phyloP scores from a whole-genome alignment of 64 coral and sea anemone species.

The Montipora capricornis region DNA sequence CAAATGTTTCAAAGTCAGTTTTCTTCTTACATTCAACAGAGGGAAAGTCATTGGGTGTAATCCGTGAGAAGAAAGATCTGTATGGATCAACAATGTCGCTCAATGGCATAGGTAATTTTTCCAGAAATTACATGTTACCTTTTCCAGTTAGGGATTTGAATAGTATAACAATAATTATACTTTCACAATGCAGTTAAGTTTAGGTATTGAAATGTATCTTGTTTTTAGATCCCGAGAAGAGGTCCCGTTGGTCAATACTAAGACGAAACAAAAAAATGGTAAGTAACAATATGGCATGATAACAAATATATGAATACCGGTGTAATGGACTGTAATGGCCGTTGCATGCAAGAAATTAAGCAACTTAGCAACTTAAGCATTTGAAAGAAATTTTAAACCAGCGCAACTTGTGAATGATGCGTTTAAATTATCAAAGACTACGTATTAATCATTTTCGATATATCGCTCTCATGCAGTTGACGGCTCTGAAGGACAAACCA shows the following conservation, averaged over 20 bases:
- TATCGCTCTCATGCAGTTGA: neutral
- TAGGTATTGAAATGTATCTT: neutral
- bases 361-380: too few relatives aligned
- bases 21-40: conserved; percentile 1
- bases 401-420: too few relatives aligned
- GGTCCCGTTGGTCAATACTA: conserved; percentile 90
- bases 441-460: neutral
- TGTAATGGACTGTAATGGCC: too few relatives aligned
- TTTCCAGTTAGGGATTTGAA: neutral
- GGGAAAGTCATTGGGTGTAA: conserved; percentile 4
- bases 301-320: too few relatives aligned
- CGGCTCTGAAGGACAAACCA: conserved; percentile 12
- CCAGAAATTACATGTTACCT: too few relatives aligned
- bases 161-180: neutral
- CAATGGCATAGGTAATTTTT: conserved; percentile 85
- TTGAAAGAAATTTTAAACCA: too few relatives aligned
- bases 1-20: neutral
- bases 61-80: conserved; percentile 69
- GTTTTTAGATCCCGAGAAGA: conserved; percentile 79
- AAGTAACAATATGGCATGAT: neutral
- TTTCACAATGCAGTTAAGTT: too few relatives aligned
- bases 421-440: too few relatives aligned
- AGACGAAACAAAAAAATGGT: conserved; percentile 92
- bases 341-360: too few relatives aligned
- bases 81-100: conserved; percentile 80